Conservation (phyloP, 2,113 vertebrate genomes). For the Cinclus mexicanus region DNA sequence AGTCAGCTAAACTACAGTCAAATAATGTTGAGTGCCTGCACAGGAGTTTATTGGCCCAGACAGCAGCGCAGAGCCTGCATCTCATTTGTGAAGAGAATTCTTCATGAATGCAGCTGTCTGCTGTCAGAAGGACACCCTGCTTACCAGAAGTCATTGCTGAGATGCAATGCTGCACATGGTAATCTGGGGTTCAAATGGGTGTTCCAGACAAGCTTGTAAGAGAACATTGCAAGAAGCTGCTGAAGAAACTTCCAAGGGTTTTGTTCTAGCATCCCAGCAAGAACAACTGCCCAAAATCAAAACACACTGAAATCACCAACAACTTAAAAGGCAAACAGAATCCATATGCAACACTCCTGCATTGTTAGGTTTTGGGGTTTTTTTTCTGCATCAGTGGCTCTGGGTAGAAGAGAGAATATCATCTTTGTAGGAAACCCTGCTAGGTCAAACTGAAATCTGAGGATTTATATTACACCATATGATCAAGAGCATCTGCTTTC, state of each 20-base stretch:
- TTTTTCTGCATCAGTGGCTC: neutral
- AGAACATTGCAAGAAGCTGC: neutral
- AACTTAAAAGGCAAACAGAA: neutral
- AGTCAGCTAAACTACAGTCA: neutral
- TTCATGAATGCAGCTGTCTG: neutral
- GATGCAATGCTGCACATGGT: neutral
- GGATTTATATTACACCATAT: constrained; percentile 63
- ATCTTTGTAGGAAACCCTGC: constrained; percentile 61
- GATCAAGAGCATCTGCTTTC: constrained; percentile 72
- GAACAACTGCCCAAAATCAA: neutral
- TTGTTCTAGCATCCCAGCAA: neutral
- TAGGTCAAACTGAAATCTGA: constrained; percentile 69
- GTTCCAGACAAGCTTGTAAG: neutral
- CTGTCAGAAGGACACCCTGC: neutral
- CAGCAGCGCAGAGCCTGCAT: neutral
- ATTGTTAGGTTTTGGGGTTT: neutral
- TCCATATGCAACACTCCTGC: neutral
- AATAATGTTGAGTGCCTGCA: neutral
- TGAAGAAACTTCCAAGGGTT: neutral
- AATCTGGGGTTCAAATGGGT: neutral
- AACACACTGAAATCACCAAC: constrained; percentile 8
- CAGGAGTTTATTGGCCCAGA: neutral
- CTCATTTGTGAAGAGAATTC: neutral
- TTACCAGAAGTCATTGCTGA: neutral
- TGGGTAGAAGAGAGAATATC: neutral